Evolutionary conservation across 2,797 vertebrate species (phyloP), one percentile per base, ranked within the genome.

Genomic region (Danio tinwini): DNA sequence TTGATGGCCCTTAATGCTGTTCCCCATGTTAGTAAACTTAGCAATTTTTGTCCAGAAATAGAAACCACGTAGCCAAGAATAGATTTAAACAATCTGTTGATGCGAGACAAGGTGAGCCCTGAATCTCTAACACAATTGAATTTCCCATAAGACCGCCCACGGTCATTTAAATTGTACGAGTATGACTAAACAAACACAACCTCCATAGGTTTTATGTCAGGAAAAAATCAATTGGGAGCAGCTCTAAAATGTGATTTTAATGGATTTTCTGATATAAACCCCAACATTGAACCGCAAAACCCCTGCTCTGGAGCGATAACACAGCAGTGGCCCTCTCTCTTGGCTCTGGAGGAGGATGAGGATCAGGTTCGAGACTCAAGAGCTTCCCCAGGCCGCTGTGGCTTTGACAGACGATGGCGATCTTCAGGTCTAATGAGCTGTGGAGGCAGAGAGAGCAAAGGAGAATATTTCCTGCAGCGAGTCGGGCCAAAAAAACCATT

Each of bases 361-460:
- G 50, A 61, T 17, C 62, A 37, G 74, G 53, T 59, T 77, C 42
- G 19, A 52, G 64, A 77, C n/a, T 14, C 21, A 0, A 62, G 56
- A 44, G 68, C 9, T 71, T 70, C 17, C 29, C 11, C 4, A 2
- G 56, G 76, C 67, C 58, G 21, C 67, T 52, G 55, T 52, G 56
- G 56, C 47, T 62, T 70, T 78, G 76, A 78, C 74, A 49, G 76
- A 78, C 76, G 65, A 78, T 62, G 67, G 76, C 65, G 67, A 78
- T 78, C 76, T 78, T 70, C 47, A 29, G 67, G 56, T 70, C 67
- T 78, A 71, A 78, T 78, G 76, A 78, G 76, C 67, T 78, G 65
- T 62, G 58, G 50, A 62, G 67, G 42, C 67, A 77, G 75, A 52
- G 49, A 77, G 75, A 10, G 63, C 63, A 77, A 55, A 77, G 40